Percentiles rank a stretch among this genome's conserved stretches.
Conservation (phyloP, 2,113 vertebrate genomes). For the Mandrillus leucophaeus region DNA sequence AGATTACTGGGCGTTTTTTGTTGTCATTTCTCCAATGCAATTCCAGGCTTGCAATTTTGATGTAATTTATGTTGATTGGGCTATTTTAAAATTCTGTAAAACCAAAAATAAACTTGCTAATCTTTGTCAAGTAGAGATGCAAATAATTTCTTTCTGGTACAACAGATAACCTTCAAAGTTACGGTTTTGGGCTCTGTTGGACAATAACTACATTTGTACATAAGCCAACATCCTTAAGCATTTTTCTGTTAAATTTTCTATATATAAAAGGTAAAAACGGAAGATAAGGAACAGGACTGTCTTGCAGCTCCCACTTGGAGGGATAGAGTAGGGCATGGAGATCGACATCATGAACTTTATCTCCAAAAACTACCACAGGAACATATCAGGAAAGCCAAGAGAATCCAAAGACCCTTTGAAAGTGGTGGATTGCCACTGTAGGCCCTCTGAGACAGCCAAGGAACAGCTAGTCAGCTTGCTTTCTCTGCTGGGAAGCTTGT, state of each 20-base stretch:
- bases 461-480: no score
- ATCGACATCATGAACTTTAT: no score
- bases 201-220: not conserved
- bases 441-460: no score
- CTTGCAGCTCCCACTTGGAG: no score
- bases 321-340: no score
- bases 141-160: not conserved
- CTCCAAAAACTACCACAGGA: no score
- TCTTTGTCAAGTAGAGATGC: not conserved
- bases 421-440: no score
- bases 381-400: no score
- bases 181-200: not conserved
- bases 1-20: not conserved
- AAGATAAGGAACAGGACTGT: no score
- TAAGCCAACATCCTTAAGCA: not conserved
- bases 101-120: not conserved
- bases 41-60: not conserved
- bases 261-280: not conserved
- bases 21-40: not conserved
- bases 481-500: no score
- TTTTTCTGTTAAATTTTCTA: not conserved
- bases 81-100: not conserved
- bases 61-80: not conserved
- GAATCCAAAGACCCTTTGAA: no score
- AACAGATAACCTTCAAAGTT: not conserved